These are phyloP conservation scores for Ips typographus DNA, from an alignment of 1,140 invertebrate genomes.

Conservation along the genomic window DNA sequence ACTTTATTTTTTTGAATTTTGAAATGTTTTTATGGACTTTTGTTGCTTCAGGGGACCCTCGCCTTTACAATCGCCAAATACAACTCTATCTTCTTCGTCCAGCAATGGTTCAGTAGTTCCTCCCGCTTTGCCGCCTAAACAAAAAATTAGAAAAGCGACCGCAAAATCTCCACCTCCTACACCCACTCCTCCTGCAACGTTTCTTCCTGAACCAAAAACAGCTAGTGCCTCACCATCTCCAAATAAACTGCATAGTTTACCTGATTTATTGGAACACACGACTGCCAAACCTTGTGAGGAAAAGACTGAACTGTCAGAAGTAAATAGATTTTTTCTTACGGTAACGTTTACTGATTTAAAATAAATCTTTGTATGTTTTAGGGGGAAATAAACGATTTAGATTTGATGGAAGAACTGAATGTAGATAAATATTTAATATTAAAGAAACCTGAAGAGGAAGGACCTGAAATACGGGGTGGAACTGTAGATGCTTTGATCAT, in stretches of 20 bases:
- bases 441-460: slow-evolving; percentile 78
- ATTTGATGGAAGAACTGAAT: slow-evolving; percentile 76
- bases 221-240: slow-evolving; percentile 23
- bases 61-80: slow-evolving; percentile 45
- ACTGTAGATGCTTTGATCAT: slow-evolving; percentile 89
- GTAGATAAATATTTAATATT: slow-evolving; percentile 75
- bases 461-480: slow-evolving; percentile 86
- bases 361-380: slow-evolving; percentile 5
- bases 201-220: slow-evolving; percentile 50
- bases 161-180: slow-evolving; percentile 45
- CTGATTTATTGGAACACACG: slow-evolving; percentile 49
- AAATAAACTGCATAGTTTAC: slow-evolving; percentile 43
- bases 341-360: neutral
- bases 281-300: slow-evolving; percentile 34
- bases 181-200: slow-evolving; percentile 50
- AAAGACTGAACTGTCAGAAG: slow-evolving; percentile 38
- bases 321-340: slow-evolving; percentile 1
- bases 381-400: slow-evolving; percentile 42
- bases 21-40: too few species aligned
- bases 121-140: slow-evolving; percentile 78
- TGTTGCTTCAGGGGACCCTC: slow-evolving; percentile 38
- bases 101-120: slow-evolving; percentile 51
- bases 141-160: slow-evolving; percentile 41
- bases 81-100: slow-evolving; percentile 30
- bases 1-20: neutral